Evolutionary conservation across 2,888 invertebrate species (phyloP).

Genomic region (Hetaerina titia): DNA sequence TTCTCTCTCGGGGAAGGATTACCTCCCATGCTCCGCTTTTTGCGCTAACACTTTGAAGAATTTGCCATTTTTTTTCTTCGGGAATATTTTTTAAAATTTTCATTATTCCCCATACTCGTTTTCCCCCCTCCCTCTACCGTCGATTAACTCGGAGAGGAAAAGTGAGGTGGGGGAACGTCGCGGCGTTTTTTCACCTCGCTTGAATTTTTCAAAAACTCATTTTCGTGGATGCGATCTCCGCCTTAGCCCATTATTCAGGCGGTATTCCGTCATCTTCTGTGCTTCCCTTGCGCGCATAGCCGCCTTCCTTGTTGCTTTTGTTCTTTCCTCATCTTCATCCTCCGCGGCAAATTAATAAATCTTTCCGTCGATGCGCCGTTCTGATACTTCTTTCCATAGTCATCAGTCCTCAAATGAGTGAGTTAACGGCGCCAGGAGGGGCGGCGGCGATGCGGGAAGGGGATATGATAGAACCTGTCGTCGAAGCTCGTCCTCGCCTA

Average conservation of each 20-base stretch:
- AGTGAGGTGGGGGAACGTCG: not conserved
- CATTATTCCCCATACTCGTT: conserved; percentile 4
- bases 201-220: conserved; percentile 50
- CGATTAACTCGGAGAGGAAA: conserved; percentile 29
- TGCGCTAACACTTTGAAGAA: not conserved
- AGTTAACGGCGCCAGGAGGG: not conserved
- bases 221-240: conserved; percentile 14
- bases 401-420: not conserved
- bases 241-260: conserved; percentile 29
- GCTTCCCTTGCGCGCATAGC: not conserved
- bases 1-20: not conserved
- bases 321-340: not conserved
- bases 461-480: not conserved
- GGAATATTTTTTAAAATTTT: not conserved
- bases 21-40: not conserved
- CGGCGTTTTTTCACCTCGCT: not conserved
- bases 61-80: not conserved
- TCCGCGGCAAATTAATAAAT: not conserved
- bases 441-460: not conserved
- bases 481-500: no score
- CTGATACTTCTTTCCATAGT: not conserved
- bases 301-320: not conserved
- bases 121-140: not conserved
- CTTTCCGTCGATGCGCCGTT: not conserved
- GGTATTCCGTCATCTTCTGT: conserved; percentile 20